These are phyloP conservation scores for Andrena bicolor DNA, from an alignment of 2,888 invertebrate genomes.

Conservation along the genomic window DNA sequence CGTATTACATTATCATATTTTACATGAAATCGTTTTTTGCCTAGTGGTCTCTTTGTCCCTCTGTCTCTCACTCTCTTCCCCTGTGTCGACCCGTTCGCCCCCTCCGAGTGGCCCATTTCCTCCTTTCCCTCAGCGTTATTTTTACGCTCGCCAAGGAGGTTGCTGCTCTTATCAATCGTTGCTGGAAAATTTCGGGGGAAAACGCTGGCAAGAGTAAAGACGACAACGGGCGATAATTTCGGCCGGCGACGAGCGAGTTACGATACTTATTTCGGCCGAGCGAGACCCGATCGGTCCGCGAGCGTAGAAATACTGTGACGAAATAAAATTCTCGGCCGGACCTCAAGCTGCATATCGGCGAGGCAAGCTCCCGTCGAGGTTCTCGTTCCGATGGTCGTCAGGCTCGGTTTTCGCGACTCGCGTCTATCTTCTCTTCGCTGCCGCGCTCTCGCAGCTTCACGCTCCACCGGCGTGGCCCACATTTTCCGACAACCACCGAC, in stretches of 20 bases:
- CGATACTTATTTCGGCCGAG: conserved; percentile 45
- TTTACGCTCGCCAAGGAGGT: conserved; percentile 31
- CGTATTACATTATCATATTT: conserved; percentile 69
- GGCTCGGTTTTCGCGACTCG: conserved; percentile 1
- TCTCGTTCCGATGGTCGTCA: conserved; percentile 17
- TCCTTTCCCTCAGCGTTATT: conserved; percentile 28
- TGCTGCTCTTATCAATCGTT: conserved; percentile 41
- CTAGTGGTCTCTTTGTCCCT: conserved; percentile 59
- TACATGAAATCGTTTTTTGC: conserved; percentile 71
- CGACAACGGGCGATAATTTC: conserved; percentile 5
- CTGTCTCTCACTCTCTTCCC: conserved; percentile 20
- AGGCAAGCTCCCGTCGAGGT: background rate
- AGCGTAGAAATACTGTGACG: conserved; percentile 29
- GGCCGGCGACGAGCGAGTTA: conserved; percentile 15
- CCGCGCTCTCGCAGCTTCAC: conserved; percentile 27
- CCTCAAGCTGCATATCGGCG: background rate
- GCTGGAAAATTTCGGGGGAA: conserved; percentile 30
- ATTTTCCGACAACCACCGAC: conserved; percentile 50
- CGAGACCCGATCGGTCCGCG: conserved; percentile 29
- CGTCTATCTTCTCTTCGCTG: background rate
- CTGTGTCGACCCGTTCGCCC: conserved; percentile 16
- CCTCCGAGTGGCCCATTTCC: conserved; percentile 13
- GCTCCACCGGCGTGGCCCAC: conserved; percentile 36
- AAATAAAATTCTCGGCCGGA: conserved; percentile 35
- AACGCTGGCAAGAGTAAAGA: conserved; percentile 4